phyloP scores from a whole-genome alignment of 2,888 invertebrate species.

The Lathronympha strigana region DNA sequence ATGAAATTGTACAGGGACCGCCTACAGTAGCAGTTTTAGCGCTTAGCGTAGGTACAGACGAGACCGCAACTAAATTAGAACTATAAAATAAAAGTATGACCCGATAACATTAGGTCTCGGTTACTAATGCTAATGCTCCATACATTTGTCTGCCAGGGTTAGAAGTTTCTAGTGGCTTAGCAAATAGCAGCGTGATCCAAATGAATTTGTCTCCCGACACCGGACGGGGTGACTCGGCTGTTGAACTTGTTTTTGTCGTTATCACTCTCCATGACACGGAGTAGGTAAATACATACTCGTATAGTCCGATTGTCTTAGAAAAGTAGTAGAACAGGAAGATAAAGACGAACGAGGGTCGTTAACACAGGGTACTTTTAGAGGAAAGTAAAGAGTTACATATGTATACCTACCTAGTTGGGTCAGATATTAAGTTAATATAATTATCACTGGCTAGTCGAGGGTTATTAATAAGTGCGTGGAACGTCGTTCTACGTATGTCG shows the following conservation, averaged over 20 bases:
- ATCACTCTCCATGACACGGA: conserved; percentile 15
- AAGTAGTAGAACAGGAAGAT: neutral
- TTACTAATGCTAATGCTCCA: neutral
- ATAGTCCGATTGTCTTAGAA: conserved; percentile 9
- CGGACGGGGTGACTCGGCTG: conserved; percentile 25
- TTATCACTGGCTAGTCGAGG: neutral
- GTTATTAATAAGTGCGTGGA: neutral
- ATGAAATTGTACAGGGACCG: no score
- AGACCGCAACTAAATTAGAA: neutral
- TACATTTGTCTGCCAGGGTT: neutral
- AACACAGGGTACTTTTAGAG: neutral
- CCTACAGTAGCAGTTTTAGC: no score
- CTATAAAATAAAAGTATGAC: neutral
- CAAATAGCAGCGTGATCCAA: conserved; percentile 8
- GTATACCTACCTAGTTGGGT: no score
- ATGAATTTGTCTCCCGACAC: conserved; percentile 19
- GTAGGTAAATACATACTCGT: no score
- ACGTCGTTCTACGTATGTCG: no score
- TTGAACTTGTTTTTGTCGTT: conserved; percentile 25
- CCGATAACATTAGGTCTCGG: neutral
- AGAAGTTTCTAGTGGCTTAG: neutral
- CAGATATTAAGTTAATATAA: neutral
- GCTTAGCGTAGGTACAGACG: no score
- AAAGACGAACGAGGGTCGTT: conserved; percentile 3
- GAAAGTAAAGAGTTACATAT: no score